Percentiles rank a stretch among this genome's conserved stretches.
Conservation (phyloP, 92 coral and sea anemone genomes). For the Metridium senile region DNA sequence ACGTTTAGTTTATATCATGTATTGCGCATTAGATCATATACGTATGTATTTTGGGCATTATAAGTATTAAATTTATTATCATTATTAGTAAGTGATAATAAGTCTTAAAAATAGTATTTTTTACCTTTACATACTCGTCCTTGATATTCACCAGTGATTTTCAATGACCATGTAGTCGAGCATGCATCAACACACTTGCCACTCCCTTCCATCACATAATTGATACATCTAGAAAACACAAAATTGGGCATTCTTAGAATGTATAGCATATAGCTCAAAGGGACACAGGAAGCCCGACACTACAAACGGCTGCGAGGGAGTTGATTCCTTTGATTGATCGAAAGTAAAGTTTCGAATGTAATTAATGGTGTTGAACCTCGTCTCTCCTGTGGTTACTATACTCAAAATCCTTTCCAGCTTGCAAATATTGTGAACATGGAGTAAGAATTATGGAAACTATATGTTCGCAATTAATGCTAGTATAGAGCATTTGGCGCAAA, state of each 20-base stretch:
- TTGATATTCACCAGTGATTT: neutral
- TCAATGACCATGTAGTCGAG: neutral
- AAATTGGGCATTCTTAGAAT: neutral
- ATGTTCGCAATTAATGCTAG: no score
- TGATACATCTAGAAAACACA: conserved; percentile 3
- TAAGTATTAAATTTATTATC: neutral
- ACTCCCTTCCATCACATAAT: conserved; percentile 6
- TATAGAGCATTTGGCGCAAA: no score
- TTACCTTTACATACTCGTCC: conserved; percentile 22
- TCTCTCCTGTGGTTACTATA: no score
- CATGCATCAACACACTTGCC: conserved; percentile 22
- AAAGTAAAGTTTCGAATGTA: no score
- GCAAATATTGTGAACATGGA: no score
- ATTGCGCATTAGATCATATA: no score
- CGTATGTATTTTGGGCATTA: neutral
- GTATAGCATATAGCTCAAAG: neutral
- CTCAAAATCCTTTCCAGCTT: no score
- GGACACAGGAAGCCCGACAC: neutral
- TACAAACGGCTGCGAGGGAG: neutral
- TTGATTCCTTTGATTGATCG: no score
- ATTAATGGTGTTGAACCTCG: no score
- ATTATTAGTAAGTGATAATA: neutral
- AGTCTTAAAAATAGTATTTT: neutral
- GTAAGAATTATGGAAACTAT: no score
- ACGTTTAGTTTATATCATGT: no score